A percentile compares a stretch with the other conserved stretches of the same genome.
These are phyloP conservation scores for Trematomus loennbergii DNA, from an alignment of 2,113 vertebrate species.

Conservation along the genomic window DNA sequence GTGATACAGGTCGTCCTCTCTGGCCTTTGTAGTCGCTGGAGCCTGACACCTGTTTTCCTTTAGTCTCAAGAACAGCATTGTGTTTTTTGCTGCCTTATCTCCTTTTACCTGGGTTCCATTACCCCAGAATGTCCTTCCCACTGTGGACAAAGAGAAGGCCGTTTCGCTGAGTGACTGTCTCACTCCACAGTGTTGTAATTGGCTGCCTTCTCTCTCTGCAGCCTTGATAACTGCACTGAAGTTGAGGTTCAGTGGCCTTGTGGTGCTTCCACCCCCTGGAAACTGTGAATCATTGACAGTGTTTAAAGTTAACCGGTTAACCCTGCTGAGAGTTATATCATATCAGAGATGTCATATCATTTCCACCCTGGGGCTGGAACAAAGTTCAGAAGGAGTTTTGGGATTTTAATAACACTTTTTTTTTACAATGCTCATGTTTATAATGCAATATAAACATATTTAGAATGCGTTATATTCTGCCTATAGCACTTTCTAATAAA, in stretches of 20 bases:
- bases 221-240: conserved; percentile 42
- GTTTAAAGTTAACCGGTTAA: conserved; percentile 27
- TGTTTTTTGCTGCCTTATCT: conserved; percentile 42
- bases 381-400: conserved; percentile 15
- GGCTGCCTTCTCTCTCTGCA: conserved; percentile 15
- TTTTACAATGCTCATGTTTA: no score
- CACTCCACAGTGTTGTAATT: conserved; percentile 46
- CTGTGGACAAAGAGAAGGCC: conserved; percentile 49
- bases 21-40: conserved; percentile 22
- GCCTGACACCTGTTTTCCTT: conserved; percentile 24
- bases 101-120: conserved; percentile 47
- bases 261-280: conserved; percentile 22
- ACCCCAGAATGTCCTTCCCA: conserved; percentile 21
- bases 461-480: no score
- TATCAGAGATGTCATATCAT: conserved; percentile 16
- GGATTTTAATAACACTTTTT: not conserved
- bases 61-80: conserved; percentile 29
- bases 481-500: no score
- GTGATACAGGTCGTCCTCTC: conserved; percentile 20
- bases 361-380: conserved; percentile 6
- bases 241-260: conserved; percentile 39
- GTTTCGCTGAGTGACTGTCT: conserved; percentile 58
- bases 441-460: no score
- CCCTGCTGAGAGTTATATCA: conserved; percentile 18
- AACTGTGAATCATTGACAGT: conserved; percentile 57